Percentiles rank a stretch among this genome's conserved stretches.
Evolutionary conservation across 1,140 invertebrate species (phyloP).

Genomic region (Dinoponera quadriceps): DNA sequence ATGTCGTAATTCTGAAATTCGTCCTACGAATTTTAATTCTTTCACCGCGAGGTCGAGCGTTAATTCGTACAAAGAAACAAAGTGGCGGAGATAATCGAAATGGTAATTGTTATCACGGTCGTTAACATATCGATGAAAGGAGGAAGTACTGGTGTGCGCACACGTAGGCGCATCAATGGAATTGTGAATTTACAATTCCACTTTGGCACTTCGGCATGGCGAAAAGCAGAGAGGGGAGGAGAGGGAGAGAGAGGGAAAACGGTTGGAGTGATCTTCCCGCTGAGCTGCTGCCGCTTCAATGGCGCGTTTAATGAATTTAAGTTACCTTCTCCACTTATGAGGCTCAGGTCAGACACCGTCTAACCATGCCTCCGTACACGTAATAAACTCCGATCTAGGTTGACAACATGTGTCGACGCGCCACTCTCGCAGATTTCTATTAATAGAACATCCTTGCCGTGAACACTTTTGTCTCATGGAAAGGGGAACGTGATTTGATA

Average conservation of each 20-base stretch:
- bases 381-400: slow-evolving; percentile 30
- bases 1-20: too few relatives aligned
- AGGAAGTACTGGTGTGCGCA: neutral
- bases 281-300: slow-evolving; percentile 67
- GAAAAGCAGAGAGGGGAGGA: neutral
- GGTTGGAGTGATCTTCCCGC: neutral
- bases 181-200: slow-evolving; percentile 67
- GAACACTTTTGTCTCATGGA: neutral
- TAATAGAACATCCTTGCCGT: slow-evolving; percentile 2
- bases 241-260: neutral
- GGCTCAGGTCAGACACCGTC: slow-evolving; percentile 19
- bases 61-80: slow-evolving; percentile 45
- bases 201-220: slow-evolving; percentile 45
- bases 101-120: slow-evolving; percentile 69
- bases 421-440: slow-evolving; percentile 12
- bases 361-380: slow-evolving; percentile 7
- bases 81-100: slow-evolving; percentile 62
- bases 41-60: slow-evolving; percentile 21
- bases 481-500: neutral
- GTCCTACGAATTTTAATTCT: slow-evolving; percentile 31
- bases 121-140: slow-evolving; percentile 62
- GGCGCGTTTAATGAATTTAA: slow-evolving; percentile 79
- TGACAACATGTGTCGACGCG: slow-evolving; percentile 5
- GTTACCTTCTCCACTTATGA: slow-evolving; percentile 71
- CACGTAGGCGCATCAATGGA: slow-evolving; percentile 40